Percentiles rank a stretch among this genome's conserved stretches.
Evolutionary conservation across 2,888 invertebrate genomes (phyloP).

Genomic region (Gasteruption jaculator): DNA sequence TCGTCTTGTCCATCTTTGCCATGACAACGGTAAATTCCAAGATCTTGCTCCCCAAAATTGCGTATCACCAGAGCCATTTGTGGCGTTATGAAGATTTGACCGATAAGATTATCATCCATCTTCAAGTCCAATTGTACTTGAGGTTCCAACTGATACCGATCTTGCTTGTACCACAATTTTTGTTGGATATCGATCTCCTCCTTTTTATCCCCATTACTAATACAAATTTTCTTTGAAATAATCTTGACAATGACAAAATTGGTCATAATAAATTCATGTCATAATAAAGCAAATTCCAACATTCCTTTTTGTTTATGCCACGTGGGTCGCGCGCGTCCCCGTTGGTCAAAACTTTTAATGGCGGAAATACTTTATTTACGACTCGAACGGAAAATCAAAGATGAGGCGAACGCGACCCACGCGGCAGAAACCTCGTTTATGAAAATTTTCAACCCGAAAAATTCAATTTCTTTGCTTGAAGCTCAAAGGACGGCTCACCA

Average conservation of each 20-base stretch:
- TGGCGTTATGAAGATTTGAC: conserved; percentile 48
- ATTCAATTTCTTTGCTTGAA: too few relatives aligned
- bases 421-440: conserved; percentile 18
- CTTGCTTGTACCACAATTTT: conserved; percentile 55
- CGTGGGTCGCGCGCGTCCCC: too few relatives aligned
- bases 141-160: conserved; percentile 38
- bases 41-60: conserved; percentile 47
- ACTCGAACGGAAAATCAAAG: too few relatives aligned
- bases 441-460: not conserved
- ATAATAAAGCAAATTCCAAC: too few relatives aligned
- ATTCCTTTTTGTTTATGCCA: too few relatives aligned
- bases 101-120: conserved; percentile 54
- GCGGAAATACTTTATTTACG: too few relatives aligned
- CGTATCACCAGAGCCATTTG: conserved; percentile 53
- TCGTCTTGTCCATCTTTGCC: conserved; percentile 46
- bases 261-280: too few relatives aligned
- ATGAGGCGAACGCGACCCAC: not conserved
- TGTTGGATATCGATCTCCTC: conserved; percentile 49
- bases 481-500: too few relatives aligned
- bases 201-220: conserved; percentile 39
- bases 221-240: too few relatives aligned
- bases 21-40: conserved; percentile 55
- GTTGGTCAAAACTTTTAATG: too few relatives aligned
- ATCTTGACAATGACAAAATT: too few relatives aligned
- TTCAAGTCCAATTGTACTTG: conserved; percentile 51